These are phyloP conservation scores for Trachymyrmex cornetzi DNA, from an alignment of 1,140 invertebrate genomes.

Conservation along the genomic window DNA sequence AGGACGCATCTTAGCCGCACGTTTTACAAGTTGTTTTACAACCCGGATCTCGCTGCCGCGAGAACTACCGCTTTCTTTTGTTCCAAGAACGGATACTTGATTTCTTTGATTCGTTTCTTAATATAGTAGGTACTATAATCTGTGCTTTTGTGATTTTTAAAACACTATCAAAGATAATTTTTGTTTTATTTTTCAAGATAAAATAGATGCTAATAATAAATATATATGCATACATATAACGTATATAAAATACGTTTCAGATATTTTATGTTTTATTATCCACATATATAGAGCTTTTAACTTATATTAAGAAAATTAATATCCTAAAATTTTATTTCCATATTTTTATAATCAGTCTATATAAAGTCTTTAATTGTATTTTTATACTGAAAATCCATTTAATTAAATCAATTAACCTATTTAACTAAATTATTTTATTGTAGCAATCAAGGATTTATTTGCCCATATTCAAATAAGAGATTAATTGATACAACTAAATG, in stretches of 20 bases:
- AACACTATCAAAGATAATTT: conserved; percentile 9
- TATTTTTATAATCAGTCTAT: background rate
- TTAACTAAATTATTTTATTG: too few relatives aligned
- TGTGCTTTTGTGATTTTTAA: conserved; percentile 6
- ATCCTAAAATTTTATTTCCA: background rate
- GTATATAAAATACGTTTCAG: background rate
- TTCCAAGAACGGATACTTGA: conserved; percentile 47
- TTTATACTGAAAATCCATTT: background rate
- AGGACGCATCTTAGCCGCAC: conserved; percentile 75
- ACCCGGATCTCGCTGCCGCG: conserved; percentile 77
- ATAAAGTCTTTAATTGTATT: background rate
- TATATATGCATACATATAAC: background rate
- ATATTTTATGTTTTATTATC: background rate
- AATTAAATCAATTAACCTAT: too few relatives aligned
- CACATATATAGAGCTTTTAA: background rate
- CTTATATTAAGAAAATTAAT: background rate
- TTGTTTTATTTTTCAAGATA: background rate
- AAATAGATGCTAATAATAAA: background rate
- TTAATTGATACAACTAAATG: too few relatives aligned
- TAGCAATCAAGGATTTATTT: too few relatives aligned
- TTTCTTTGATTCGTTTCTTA: conserved; percentile 47
- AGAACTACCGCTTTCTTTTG: conserved; percentile 65
- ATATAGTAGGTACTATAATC: conserved; percentile 3
- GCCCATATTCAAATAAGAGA: too few relatives aligned
- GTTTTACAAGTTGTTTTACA: conserved; percentile 87